Conservation (phyloP, 2,888 invertebrate genomes). For the Dryocosmus kuriphilus region DNA sequence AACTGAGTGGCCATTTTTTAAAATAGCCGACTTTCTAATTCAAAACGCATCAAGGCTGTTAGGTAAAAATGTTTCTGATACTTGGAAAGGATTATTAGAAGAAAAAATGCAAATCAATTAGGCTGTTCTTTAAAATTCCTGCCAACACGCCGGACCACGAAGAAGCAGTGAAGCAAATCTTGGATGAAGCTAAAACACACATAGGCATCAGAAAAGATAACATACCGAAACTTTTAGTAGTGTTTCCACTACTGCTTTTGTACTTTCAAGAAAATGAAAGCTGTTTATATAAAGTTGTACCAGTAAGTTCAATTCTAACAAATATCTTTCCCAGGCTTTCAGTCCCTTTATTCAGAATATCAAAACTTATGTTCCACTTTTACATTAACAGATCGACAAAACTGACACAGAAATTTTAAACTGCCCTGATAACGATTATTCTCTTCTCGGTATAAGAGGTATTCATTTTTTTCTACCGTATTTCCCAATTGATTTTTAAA, state of each 20-base stretch:
- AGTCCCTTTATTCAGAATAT: no score
- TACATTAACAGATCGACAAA: no score
- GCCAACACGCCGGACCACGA: not conserved
- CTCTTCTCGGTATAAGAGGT: slow-evolving; percentile 43
- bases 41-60: slow-evolving; percentile 34
- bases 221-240: slow-evolving; percentile 3
- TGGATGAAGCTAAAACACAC: slow-evolving; percentile 1
- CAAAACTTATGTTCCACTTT: no score
- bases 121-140: slow-evolving; percentile 33
- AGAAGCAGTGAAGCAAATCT: not conserved
- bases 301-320: no score
- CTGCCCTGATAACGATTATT: slow-evolving; percentile 14
- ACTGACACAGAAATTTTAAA: no score
- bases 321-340: no score
- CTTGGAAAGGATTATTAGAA: slow-evolving; percentile 32
- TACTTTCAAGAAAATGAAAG: no score
- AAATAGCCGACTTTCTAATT: slow-evolving; percentile 24
- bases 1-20: slow-evolving; percentile 47
- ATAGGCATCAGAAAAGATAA: not conserved
- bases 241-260: slow-evolving; percentile 41
- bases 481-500: not conserved
- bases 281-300: no score
- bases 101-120: slow-evolving; percentile 37
- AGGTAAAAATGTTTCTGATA: slow-evolving; percentile 32
- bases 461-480: not conserved